Evolutionary conservation across 2,113 vertebrate genomes (phyloP), one percentile per base, ranked within the genome.

Genomic region (Lethenteron camtschaticum): DNA sequence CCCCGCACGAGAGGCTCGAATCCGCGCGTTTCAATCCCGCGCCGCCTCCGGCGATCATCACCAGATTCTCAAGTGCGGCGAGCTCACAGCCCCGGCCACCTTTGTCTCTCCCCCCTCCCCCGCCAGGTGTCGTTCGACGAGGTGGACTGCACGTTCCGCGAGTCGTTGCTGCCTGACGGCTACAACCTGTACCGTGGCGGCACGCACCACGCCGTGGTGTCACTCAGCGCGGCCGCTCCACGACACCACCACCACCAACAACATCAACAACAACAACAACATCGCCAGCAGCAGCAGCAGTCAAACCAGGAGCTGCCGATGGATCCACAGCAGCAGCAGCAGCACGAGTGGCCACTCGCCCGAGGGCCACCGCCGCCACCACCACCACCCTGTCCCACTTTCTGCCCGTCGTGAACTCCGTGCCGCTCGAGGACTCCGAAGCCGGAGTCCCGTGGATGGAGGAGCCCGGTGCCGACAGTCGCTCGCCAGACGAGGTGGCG

Each of bases 171-270:
- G 0, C 16, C 69, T 11, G 77, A 79, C 0, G 78, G 78, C 0
- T 79, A 80, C 72, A 80, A 77, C 2, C 3, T 77, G 1, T 80
- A 78, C 71, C 58, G 16, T 11, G 79, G 77, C 0, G 77, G 77
- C 57, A 70, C 71, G 12, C 71, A 66, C 0, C 24, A 70, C 2
- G 56, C 72, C 11, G 73, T 73, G 1, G 71, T 76, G 2, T 76
- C 74, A 0, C 73, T 80, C 11, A 74, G 69, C 55, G 72, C 71
- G 2, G 5, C 5, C 41, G 41, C 41, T 41, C 41, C 41, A 41
- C 41, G 41, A 41, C 41, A 41, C 41, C 4, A 6, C 41, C 41
- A 41, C 41, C 41, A 41, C 41, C 41, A 41, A 5, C 41, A 41
- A 6, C 20, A 24, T 3, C 20, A 24, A 24, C 20, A 24, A 1